phyloP scores from a whole-genome alignment of 2,113 vertebrate genomes.

The Leucoraja erinaceus region DNA sequence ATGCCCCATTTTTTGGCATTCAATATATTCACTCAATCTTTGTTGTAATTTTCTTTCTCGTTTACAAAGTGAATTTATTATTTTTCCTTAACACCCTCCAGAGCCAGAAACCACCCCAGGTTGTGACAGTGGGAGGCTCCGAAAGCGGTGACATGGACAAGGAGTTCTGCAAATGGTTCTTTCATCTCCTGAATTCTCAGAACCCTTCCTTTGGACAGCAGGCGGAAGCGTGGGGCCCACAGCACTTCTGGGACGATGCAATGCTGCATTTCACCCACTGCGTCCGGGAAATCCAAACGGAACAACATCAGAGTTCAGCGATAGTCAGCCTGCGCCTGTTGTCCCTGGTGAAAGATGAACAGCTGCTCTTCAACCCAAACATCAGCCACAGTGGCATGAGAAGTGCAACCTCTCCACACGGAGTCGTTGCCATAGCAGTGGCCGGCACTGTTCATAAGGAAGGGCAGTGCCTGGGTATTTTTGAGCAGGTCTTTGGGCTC shows the following conservation, averaged over 20 bases:
- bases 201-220: conserved; percentile 65
- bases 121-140: conserved; percentile 40
- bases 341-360: conserved; percentile 72
- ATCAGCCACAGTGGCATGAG: conserved; percentile 66
- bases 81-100: not conserved
- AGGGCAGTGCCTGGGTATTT: conserved; percentile 70
- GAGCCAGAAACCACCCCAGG: too few relatives aligned
- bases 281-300: conserved; percentile 55
- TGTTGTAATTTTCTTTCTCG: not conserved
- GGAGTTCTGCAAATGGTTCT: conserved; percentile 92
- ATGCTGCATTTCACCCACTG: conserved; percentile 64
- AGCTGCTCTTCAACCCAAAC: conserved; percentile 77
- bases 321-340: conserved; percentile 77
- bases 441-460: conserved; percentile 88
- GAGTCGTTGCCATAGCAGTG: conserved; percentile 77
- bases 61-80: not conserved
- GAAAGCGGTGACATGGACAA: conserved; percentile 59
- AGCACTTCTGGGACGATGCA: conserved; percentile 87
- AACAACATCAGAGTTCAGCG: conserved; percentile 73
- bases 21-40: not conserved
- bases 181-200: conserved; percentile 79
- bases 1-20: not conserved
- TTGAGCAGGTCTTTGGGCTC: conserved; percentile 85
- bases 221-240: conserved; percentile 75
- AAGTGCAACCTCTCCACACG: conserved; percentile 65